Percentiles rank a stretch among this genome's conserved stretches.
phyloP scores from a whole-genome alignment of 2,888 invertebrate genomes.

The Plagiodera versicolora region DNA sequence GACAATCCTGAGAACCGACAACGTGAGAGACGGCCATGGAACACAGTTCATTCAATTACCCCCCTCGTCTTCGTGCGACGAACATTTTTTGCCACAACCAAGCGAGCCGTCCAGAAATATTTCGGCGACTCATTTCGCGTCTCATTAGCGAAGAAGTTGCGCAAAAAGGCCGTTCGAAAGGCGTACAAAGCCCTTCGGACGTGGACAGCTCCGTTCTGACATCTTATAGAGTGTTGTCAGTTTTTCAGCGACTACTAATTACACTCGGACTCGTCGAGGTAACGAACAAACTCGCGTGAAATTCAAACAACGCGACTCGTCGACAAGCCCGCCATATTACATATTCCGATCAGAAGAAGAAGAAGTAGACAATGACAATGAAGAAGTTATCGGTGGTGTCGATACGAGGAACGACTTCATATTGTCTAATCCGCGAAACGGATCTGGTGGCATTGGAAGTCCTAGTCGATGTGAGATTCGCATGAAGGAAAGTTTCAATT shows the following conservation, averaged over 20 bases:
- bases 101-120: conserved; percentile 5
- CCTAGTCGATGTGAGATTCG: no score
- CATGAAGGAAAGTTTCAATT: no score
- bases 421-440: not conserved
- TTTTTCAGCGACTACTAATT: conserved; percentile 45
- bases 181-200: conserved; percentile 34
- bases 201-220: conserved; percentile 39
- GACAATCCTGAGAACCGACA: no score
- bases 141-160: conserved; percentile 30
- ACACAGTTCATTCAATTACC: not conserved
- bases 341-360: conserved; percentile 22
- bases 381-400: conserved; percentile 12
- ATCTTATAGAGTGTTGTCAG: conserved; percentile 45
- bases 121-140: conserved; percentile 18
- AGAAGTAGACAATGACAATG: not conserved
- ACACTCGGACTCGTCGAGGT: conserved; percentile 34
- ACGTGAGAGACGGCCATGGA: no score
- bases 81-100: not conserved
- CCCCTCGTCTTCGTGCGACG: not conserved
- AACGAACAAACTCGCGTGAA: conserved; percentile 38
- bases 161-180: conserved; percentile 27
- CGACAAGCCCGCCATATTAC: conserved; percentile 20
- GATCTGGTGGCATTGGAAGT: no score
- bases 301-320: conserved; percentile 35
- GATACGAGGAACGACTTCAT: conserved; percentile 27